Evolutionary conservation across 2,113 vertebrate genomes (phyloP), one percentile per base, ranked within the genome.

Genomic region (Diadophis punctatus): DNA sequence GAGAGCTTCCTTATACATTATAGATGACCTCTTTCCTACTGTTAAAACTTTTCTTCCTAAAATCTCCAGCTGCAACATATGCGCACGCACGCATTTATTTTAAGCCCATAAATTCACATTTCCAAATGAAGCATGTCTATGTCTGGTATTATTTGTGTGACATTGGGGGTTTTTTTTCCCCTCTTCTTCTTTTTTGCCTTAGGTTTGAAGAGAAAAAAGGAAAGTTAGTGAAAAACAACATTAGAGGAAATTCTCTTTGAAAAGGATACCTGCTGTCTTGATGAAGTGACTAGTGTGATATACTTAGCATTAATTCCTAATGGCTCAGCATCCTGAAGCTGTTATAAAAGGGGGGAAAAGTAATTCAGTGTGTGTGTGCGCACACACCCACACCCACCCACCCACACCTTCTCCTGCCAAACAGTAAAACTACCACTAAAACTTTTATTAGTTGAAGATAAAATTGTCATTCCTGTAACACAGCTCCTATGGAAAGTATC

Each of bases 1-100:
- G 94, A 12, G 74, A 56, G 88, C 96, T 93, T 91, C 34, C 92
- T 96, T 91, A 92, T 96, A 4, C 53, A 48, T 95, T 96, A 90
- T 94, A 95, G 88, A 95, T 95, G 27, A 80, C 48, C 84, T 93
- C 8, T 94, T 96, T 87, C 93, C 39, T 94, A 48, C 90, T 89
- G 23, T 93, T 52, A 56, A 94, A 88, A 93, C 48, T 84, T 95
- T 96, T 94, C 46, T 94, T 94, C 46, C 27, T 90, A 8, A 91
- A 58, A 86, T 91, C 85, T 91, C 94, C 88, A 93, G 86, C 88
- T 25, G 18, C 56, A 91, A 0, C 68, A 89, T 94, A 8, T 46
- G 43, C 48, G 5, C 43, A n/a, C 48, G 5, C 43, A n/a, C 56
- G 18, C 34, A 43, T 60, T 87, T 87, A 52, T 90, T 94, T 95